Conservation (phyloP, 2,888 invertebrate species). For the Monochamus alternatus region DNA sequence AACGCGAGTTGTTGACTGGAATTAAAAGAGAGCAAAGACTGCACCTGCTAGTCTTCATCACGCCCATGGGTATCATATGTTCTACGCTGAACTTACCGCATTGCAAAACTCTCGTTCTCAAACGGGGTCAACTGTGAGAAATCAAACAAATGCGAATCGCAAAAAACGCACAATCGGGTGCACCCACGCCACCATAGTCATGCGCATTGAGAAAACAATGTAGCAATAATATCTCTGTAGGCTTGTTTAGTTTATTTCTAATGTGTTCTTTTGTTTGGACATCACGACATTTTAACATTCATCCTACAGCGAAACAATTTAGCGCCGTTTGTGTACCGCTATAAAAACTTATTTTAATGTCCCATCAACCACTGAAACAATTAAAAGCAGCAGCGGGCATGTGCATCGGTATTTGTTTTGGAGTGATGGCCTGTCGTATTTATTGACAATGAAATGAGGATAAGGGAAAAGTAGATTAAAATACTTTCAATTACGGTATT, state of each 20-base stretch:
- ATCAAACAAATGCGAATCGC: conserved; percentile 65
- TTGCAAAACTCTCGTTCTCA: conserved; percentile 65
- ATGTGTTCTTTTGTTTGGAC: conserved; percentile 43
- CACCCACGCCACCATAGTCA: conserved; percentile 61
- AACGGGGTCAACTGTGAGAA: conserved; percentile 67
- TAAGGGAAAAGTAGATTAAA: not conserved
- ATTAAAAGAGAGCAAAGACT: not conserved
- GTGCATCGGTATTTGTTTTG: conserved; percentile 1
- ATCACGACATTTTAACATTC: conserved; percentile 40
- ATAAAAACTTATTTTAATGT: conserved; percentile 2
- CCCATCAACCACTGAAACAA: not conserved
- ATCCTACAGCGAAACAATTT: conserved; percentile 29
- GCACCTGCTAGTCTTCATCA: conserved; percentile 22
- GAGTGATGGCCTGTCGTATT: not conserved
- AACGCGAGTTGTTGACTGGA: not conserved
- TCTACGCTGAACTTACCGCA: conserved; percentile 28
- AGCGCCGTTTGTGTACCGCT: conserved; percentile 1
- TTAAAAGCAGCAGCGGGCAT: not conserved
- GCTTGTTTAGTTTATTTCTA: conserved; percentile 38
- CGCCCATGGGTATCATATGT: conserved; percentile 19
- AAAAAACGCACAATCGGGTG: conserved; percentile 62
- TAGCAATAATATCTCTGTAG: conserved; percentile 35
- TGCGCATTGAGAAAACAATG: conserved; percentile 34
- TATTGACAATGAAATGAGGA: not conserved
- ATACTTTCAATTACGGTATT: not conserved